These are phyloP conservation scores for Formica selysi DNA, from an alignment of 1,140 invertebrate species.

Conservation along the genomic window DNA sequence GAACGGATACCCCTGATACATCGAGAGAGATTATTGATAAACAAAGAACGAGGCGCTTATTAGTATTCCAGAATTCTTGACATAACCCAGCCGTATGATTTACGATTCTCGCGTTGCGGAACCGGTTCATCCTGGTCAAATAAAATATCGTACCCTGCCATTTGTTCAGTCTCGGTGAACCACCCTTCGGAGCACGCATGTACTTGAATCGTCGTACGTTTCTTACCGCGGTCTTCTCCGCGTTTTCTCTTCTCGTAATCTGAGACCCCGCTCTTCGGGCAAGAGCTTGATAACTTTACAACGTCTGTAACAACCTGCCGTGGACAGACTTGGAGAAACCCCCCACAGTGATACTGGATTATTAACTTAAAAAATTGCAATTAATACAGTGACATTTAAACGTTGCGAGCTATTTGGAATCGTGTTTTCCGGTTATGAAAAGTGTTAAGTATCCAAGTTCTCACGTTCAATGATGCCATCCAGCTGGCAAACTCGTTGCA, in stretches of 20 bases:
- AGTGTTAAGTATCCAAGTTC: background rate
- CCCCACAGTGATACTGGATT: background rate
- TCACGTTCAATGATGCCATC: background rate
- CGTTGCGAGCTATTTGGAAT: background rate
- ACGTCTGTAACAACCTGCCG: background rate
- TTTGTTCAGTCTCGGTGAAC: slow-evolving; percentile 36
- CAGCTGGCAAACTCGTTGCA: background rate
- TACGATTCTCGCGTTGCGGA: slow-evolving; percentile 76
- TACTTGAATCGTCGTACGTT: slow-evolving; percentile 46
- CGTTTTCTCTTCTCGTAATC: slow-evolving; percentile 32
- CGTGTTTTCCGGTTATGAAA: background rate
- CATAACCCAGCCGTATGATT: slow-evolving; percentile 79
- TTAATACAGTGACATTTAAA: background rate
- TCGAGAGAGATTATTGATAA: slow-evolving; percentile 44
- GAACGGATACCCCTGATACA: background rate
- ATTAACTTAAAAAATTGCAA: slow-evolving; percentile 35
- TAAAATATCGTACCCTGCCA: slow-evolving; percentile 71
- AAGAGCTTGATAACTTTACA: slow-evolving; percentile 6
- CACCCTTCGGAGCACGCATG: slow-evolving; percentile 1
- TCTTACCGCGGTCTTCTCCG: slow-evolving; percentile 35
- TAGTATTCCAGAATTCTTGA: slow-evolving; percentile 76
- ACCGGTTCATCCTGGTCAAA: slow-evolving; percentile 78
- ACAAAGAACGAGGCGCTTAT: slow-evolving; percentile 71
- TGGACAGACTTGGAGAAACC: background rate
- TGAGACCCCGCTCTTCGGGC: slow-evolving; percentile 12